These are phyloP conservation scores for Neotoxoptera formosana DNA, from an alignment of 1,140 invertebrate species.

Conservation along the genomic window DNA sequence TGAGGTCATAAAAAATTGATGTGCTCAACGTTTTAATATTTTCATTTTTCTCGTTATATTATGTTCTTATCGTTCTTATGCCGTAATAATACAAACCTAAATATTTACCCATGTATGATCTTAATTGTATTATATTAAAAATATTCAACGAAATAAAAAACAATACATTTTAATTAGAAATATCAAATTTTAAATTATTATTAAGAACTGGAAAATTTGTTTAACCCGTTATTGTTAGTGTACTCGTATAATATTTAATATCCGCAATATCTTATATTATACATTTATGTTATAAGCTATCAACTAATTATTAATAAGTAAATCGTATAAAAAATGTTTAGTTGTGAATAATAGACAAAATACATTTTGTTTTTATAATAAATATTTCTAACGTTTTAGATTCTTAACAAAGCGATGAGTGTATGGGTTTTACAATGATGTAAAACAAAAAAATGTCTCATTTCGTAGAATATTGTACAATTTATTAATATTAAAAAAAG, in stretches of 20 bases:
- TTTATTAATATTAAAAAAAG: too few relatives aligned
- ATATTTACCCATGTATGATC: not conserved
- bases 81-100: not conserved
- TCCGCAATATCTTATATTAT: not conserved
- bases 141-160: not conserved
- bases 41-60: not conserved
- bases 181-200: not conserved
- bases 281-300: not conserved
- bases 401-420: too few relatives aligned
- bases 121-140: not conserved
- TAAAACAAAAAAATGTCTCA: not conserved
- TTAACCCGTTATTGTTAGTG: not conserved
- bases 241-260: not conserved
- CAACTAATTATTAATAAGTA: too few relatives aligned
- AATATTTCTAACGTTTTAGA: too few relatives aligned
- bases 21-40: not conserved
- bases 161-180: not conserved
- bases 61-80: too few relatives aligned
- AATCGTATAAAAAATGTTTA: too few relatives aligned
- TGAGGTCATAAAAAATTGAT: not conserved
- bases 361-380: too few relatives aligned
- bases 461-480: not conserved
- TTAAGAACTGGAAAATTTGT: not conserved
- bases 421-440: too few relatives aligned
- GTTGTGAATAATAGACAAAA: too few relatives aligned